Base-by-base conservation (phyloP, 2,797 vertebrate genomes). In the Furcifer pardalis region DNA sequence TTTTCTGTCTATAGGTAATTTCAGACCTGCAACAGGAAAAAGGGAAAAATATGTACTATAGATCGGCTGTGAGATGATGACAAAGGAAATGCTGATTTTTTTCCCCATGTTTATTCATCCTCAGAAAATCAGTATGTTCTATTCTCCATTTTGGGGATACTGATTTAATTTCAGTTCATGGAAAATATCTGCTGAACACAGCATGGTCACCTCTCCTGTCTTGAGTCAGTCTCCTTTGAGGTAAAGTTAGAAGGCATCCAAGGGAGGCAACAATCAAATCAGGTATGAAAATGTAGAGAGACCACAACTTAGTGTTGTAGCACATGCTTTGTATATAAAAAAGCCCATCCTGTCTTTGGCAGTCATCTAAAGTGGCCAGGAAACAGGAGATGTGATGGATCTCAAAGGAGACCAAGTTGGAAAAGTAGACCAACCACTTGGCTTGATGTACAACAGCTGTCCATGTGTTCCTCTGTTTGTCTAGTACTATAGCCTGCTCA, bases 91-190 rank as follows among this genome's bases (percentile, higher is more conserved):
- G 84, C 7, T 74, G 89, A 89, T 91, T 88, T 84, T 66, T n/a
- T n/a, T n/a, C n/a, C n/a, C 90, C 76, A 65, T 85, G 79, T 78
- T 52, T 86, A 68, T 86, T 92, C 78, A 79, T 0, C 0, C 82
- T 84, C 81, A 81, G 88, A 91, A 93, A 93, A 92, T 59, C 66
- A 56, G 80, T 82, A 59, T 59, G 87, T 87, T 91, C n/a, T 66
- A 30, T 0, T 0, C 21, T 83, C 65, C 88, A 2, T 72, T 62
- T 30, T 30, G 40, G 7, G 15, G 37, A 12, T n/a, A 4, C 10
- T 25, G 19, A 71, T 59, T 40, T 25, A 37, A 56, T 35, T 69
- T 68, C 32, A 6, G 84, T 42, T 90, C 73, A 77, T 60, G 21
- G 32, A 91, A 92, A 93, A 77, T 56, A 81, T 13, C 30, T 87